phyloP scores from a whole-genome alignment of 2,888 invertebrate genomes.

The Phaonia tiefii region DNA sequence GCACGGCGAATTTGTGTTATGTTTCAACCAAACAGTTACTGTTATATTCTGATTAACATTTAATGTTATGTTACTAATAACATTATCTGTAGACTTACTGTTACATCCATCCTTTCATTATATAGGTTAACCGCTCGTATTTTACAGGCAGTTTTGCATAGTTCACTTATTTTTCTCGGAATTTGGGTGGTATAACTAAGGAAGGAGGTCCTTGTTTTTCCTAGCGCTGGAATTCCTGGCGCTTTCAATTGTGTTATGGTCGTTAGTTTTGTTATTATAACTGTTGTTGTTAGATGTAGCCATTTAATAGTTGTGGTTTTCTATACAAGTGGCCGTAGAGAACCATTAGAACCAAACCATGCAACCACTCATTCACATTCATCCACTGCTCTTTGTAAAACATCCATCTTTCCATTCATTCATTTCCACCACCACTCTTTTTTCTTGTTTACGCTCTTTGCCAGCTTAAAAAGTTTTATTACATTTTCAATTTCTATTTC shows the following conservation, averaged over 20 bases:
- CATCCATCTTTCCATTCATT: no score
- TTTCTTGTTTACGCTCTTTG: no score
- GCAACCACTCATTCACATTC: no score
- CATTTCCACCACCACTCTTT: no score
- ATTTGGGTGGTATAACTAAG: not conserved
- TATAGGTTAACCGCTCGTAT: conserved; percentile 33
- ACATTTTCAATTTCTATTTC: conserved; percentile 43
- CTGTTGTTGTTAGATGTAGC: conserved; percentile 4
- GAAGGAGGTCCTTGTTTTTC: no score
- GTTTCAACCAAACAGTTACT: not conserved
- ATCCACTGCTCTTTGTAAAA: no score
- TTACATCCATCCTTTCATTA: no score
- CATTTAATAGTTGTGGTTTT: conserved; percentile 28
- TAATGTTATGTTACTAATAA: not conserved
- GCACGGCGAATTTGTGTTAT: not conserved
- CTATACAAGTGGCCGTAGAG: not conserved
- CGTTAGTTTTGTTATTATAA: conserved; percentile 13
- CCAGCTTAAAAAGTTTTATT: no score
- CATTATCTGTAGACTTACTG: no score
- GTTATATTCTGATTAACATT: not conserved
- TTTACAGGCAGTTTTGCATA: conserved; percentile 40
- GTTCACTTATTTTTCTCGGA: not conserved
- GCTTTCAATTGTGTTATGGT: conserved; percentile 1
- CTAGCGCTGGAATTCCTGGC: no score
- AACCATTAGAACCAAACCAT: no score